Base-by-base conservation (phyloP, 1,140 invertebrate genomes). In the Platorchestia sp. region DNA sequence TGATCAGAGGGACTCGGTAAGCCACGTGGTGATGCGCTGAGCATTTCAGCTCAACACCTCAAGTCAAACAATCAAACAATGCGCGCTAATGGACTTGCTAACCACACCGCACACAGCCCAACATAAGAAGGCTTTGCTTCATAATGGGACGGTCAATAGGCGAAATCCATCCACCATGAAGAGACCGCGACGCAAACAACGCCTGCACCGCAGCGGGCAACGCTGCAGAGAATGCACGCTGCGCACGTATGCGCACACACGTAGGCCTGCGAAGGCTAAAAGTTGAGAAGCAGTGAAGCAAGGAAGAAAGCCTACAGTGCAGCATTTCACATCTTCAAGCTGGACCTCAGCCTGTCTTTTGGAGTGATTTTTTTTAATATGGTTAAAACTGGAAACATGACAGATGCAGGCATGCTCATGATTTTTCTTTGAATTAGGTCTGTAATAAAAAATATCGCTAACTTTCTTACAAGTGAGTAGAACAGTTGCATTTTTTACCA, bases 51-150 rank as follows among this genome's bases (percentile, higher is more conserved):
- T n/a, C 0, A 86, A 86, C 86, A 86, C 43, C 59, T 45, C 42
- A 95, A 10, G 45, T 36, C 95, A 45, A 95, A 95, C 59, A 95
- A 40, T 51, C 86, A 59, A 95, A 95, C 43, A 86, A 59, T 95
- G 59, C 43, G 42, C n/a, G 0, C 95, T 89, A 93, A 93, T 93
- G 91, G 91, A 93, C 91, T 7, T 45, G 43, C 43, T 93, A 93
- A 93, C 91, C 91, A 93, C 91, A 93, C 91, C 36, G 45, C 45
- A 45, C 45, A 93, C 91, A 93, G 89, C 16, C 91, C 43, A 47
- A 93, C 45, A 93, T 93, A 45, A 47, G 91, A 45, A 93, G 44
- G 45, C 91, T 93, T 93, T 93, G 45, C 91, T 44, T 93, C 91
- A 93, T 93, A 93, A 93, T 93, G 91, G 45, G 43, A 45, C 40